These are phyloP conservation scores for Drosophila kanapiae DNA, from an alignment of 1,140 invertebrate genomes.

Conservation along the genomic window DNA sequence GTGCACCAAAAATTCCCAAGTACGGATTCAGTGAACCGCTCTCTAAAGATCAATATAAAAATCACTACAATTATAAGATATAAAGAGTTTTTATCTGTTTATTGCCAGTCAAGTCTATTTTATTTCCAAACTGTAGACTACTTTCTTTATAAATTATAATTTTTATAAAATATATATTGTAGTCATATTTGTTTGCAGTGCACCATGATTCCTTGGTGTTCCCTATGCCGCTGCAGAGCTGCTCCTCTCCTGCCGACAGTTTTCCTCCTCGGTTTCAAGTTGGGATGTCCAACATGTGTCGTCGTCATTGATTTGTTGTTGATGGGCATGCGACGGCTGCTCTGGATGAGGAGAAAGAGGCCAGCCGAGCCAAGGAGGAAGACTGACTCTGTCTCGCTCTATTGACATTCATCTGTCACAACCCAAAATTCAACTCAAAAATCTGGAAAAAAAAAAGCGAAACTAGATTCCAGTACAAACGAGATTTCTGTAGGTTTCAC, in stretches of 20 bases:
- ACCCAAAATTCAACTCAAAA: conserved; percentile 51
- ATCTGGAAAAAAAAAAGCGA: conserved; percentile 6
- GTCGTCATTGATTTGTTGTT: conserved; percentile 84
- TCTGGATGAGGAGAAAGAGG: conserved; percentile 5
- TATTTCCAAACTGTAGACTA: too few species aligned
- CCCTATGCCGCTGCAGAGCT: not conserved
- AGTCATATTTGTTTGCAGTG: conserved; percentile 10
- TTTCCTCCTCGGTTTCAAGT: conserved; percentile 43
- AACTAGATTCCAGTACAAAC: conserved; percentile 24
- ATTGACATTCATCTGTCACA: conserved; percentile 83
- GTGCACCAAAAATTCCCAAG: not conserved
- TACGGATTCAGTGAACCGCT: too few species aligned
- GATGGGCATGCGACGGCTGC: conserved; percentile 74
- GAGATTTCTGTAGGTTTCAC: not conserved
- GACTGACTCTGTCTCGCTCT: conserved; percentile 36
- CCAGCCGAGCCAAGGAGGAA: not conserved
- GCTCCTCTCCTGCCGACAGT: conserved; percentile 7
- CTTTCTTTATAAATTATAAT: too few species aligned
- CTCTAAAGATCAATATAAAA: too few species aligned
- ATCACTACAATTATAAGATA: too few species aligned
- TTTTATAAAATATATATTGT: not conserved
- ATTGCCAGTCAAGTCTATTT: too few species aligned
- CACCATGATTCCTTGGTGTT: conserved; percentile 27
- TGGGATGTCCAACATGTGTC: conserved; percentile 82
- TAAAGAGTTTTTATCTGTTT: too few species aligned